Conservation (phyloP, 2,888 invertebrate species). For the Mimas tiliae region DNA sequence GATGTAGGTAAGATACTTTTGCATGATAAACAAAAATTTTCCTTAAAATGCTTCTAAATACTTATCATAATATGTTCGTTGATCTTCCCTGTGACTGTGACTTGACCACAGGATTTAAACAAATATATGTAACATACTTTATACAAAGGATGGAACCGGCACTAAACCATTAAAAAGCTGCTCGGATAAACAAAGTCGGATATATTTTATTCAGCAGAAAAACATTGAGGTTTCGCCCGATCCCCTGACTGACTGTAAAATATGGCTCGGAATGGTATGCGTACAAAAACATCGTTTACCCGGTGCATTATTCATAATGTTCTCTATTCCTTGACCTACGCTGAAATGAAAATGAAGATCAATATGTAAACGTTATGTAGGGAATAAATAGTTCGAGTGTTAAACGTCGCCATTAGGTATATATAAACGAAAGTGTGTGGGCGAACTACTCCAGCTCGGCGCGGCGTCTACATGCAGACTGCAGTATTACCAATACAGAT, state of each 20-base stretch:
- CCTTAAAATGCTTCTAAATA: too few species aligned
- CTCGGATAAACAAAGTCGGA: constrained; percentile 6
- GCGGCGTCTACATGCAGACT: too few species aligned
- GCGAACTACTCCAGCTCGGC: too few species aligned
- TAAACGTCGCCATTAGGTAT: background rate
- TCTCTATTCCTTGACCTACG: background rate
- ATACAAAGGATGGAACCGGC: background rate
- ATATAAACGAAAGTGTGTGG: background rate
- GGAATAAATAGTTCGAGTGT: background rate
- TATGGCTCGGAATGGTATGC: background rate
- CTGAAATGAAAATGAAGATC: background rate
- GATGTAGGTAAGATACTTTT: too few species aligned
- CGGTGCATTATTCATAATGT: constrained; percentile 12
- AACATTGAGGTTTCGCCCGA: constrained; percentile 8
- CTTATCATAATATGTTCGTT: too few species aligned
- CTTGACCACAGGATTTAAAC: too few species aligned
- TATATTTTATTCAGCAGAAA: constrained; percentile 14
- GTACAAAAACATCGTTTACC: constrained; percentile 1
- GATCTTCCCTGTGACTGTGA: too few species aligned
- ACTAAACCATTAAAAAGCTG: constrained; percentile 1
- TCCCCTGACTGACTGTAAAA: constrained; percentile 17
- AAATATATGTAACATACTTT: too few species aligned
- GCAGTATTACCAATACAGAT: too few species aligned
- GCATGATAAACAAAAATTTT: too few species aligned
- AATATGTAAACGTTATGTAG: background rate